Conservation (phyloP, 2,888 invertebrate genomes). For the Leptinotarsa juncta region DNA sequence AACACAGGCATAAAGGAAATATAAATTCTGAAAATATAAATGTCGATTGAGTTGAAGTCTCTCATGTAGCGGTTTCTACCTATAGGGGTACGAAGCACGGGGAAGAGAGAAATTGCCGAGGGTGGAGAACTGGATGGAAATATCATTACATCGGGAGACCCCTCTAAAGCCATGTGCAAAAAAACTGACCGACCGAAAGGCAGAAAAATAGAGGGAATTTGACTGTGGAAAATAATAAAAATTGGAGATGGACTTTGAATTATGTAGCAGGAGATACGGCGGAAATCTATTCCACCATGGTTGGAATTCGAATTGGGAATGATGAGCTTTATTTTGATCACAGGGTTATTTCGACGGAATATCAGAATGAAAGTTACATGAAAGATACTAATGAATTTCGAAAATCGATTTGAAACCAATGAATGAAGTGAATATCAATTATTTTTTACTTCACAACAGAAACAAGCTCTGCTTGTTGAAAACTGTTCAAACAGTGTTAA, state of each 20-base stretch:
- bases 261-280: slow-evolving; percentile 64
- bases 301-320: background rate
- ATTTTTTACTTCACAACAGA: too few species aligned
- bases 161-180: slow-evolving; percentile 59
- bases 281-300: slow-evolving; percentile 37
- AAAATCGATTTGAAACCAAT: too few species aligned
- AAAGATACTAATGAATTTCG: too few species aligned
- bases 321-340: background rate
- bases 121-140: slow-evolving; percentile 65
- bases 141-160: slow-evolving; percentile 66
- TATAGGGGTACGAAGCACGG: slow-evolving; percentile 36
- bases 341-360: background rate
- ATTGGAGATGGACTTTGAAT: slow-evolving; percentile 68
- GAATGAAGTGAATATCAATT: too few species aligned
- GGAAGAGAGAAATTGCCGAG: slow-evolving; percentile 55
- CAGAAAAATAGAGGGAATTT: slow-evolving; percentile 68
- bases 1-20: slow-evolving; percentile 51
- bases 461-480: too few species aligned
- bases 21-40: slow-evolving; percentile 54
- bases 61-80: slow-evolving; percentile 48
- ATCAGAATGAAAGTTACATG: slow-evolving; percentile 43
- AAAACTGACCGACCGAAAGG: slow-evolving; percentile 66
- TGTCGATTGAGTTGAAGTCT: slow-evolving; percentile 56
- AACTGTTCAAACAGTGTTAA: too few species aligned
- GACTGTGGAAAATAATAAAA: slow-evolving; percentile 68